Evolutionary conservation across 2,888 invertebrate species (phyloP).

Genomic region (Silvanus unidentatus): DNA sequence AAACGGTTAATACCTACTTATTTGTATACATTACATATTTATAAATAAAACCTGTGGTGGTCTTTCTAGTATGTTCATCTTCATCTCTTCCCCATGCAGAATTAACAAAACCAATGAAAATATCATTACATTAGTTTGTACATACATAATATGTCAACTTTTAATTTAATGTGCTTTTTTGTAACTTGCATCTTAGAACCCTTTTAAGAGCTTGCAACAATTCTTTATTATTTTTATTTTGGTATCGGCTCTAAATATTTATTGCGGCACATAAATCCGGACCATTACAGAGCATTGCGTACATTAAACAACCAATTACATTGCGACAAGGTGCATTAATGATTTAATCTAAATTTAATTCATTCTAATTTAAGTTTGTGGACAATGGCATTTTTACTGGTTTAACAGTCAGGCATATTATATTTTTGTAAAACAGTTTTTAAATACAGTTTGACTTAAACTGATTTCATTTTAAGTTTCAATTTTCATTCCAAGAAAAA

Average conservation of each 20-base stretch:
- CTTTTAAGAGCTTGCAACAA: background rate
- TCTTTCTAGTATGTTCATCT: slow-evolving; percentile 3
- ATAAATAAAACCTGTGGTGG: slow-evolving; percentile 5
- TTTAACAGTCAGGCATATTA: slow-evolving; percentile 7
- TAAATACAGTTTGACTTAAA: slow-evolving; percentile 12
- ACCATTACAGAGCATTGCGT: background rate
- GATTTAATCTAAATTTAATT: slow-evolving; percentile 12
- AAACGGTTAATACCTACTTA: too few relatives aligned
- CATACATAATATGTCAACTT: slow-evolving; percentile 4
- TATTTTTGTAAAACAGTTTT: slow-evolving; percentile 20
- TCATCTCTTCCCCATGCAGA: slow-evolving; percentile 4
- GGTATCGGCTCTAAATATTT: background rate
- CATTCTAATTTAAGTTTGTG: slow-evolving; percentile 19
- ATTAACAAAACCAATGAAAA: slow-evolving; percentile 4
- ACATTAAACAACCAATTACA: slow-evolving; percentile 3
- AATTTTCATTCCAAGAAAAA: too few relatives aligned
- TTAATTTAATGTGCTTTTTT: slow-evolving; percentile 4
- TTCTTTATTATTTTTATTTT: slow-evolving; percentile 1
- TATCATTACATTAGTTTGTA: background rate
- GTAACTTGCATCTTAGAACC: background rate
- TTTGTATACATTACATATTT: too few relatives aligned
- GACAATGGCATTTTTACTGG: slow-evolving; percentile 16
- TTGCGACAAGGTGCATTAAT: background rate
- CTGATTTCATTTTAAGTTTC: slow-evolving; percentile 5
- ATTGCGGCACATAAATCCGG: background rate